These are phyloP conservation scores for Tachysurus vachellii DNA, from an alignment of 2,113 vertebrate genomes.

Conservation along the genomic window DNA sequence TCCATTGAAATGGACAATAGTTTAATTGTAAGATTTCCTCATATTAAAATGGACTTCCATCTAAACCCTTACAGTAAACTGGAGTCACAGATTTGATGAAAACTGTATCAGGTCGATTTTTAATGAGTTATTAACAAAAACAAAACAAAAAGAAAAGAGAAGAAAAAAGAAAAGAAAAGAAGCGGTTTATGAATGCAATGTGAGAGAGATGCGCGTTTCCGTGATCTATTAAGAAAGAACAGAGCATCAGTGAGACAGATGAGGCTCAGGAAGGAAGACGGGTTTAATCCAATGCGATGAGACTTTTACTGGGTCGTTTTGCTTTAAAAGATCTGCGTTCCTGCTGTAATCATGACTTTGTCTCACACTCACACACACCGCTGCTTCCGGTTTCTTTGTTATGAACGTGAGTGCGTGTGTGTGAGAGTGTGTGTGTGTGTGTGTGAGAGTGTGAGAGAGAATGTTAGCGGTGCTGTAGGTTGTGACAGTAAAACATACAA, in stretches of 20 bases:
- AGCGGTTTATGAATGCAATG: neutral
- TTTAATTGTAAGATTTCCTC: neutral
- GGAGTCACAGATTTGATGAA: neutral
- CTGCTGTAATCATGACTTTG: slow-evolving; percentile 36
- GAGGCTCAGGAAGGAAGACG: neutral
- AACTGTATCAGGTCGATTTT: neutral
- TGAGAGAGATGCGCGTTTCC: neutral
- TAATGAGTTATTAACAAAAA: neutral
- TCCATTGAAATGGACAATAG: neutral
- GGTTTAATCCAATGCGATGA: neutral
- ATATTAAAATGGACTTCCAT: neutral
- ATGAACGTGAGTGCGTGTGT: slow-evolving; percentile 1
- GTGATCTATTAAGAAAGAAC: neutral
- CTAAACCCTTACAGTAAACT: neutral
- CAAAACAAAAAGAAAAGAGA: neutral
- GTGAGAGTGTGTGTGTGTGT: neutral
- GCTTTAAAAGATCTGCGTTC: slow-evolving; percentile 57
- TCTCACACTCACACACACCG: neutral
- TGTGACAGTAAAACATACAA: slow-evolving; percentile 19
- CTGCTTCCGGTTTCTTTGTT: slow-evolving; percentile 64
- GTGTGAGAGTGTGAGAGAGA: neutral
- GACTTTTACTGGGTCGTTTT: slow-evolving; percentile 38
- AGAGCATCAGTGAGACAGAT: neutral
- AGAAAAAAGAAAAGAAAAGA: neutral
- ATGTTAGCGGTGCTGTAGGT: neutral